Conservation (phyloP, 2,113 vertebrate species). For the Odocoileus hemionus region DNA sequence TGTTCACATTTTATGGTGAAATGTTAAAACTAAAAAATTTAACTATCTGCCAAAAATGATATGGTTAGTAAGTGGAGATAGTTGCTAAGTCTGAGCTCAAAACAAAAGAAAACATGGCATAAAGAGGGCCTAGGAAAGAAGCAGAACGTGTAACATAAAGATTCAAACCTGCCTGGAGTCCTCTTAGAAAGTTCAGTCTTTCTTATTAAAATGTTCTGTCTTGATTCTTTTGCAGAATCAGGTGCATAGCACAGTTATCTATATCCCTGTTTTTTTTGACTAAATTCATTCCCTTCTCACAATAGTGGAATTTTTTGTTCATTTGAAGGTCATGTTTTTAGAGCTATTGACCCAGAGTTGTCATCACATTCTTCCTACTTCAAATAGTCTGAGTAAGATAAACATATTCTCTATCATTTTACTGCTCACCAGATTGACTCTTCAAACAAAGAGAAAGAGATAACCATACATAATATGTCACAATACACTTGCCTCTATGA, state of each 20-base stretch:
- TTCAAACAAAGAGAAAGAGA: neutral
- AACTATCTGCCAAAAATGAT: neutral
- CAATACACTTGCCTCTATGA: neutral
- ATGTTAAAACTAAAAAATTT: neutral
- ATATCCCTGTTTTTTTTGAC: neutral
- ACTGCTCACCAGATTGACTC: neutral
- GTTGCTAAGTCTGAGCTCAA: neutral
- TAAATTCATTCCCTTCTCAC: neutral
- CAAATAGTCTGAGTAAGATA: conserved; percentile 32
- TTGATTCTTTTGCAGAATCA: neutral
- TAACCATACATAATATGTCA: neutral
- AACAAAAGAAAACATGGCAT: neutral
- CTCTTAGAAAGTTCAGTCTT: neutral
- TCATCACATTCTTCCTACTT: conserved; percentile 22
- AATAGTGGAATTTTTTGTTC: neutral
- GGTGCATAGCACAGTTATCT: neutral
- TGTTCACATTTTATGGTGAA: neutral
- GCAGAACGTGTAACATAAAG: neutral
- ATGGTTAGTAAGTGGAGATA: neutral
- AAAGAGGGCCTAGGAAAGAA: neutral
- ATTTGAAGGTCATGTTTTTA: conserved; percentile 14
- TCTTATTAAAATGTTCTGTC: neutral
- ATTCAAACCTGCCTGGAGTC: neutral
- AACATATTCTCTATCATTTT: conserved; percentile 27
- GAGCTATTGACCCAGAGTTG: conserved; percentile 23